Evolutionary conservation across 1,140 invertebrate genomes (phyloP), one percentile per base, ranked within the genome.

Genomic region (Araneus ventricosus): DNA sequence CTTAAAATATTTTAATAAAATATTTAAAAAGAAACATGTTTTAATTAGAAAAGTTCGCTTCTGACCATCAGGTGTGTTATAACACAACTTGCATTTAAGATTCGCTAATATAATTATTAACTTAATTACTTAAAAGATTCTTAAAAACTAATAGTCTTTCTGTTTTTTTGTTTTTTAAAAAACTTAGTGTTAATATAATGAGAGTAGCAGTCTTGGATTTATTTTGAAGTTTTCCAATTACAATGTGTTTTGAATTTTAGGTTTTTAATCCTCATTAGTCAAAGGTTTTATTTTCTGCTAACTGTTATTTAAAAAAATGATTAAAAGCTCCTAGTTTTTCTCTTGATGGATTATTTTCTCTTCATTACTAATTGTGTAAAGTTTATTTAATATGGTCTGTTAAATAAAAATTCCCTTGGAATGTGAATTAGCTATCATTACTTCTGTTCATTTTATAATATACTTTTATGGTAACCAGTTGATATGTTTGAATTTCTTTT

Each of bases 51-150:
- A 41, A 41, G 63, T 88, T 88, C 63, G 45, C 86, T 88, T 88
- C 59, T 88, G 86, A 67, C 34, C 86, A 24, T 88, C 86, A 88
- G 86, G 86, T 88, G 86, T 88, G 86, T 88, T 88, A 88, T 88
- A 70, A 75, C 70, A 86, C 52, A 52, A 45, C 10, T 52, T 52
- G 1, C 45, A 17, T 4, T 52, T 52, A 10, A 52, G 45, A 52
- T 52, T 14, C 10, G 45, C 10, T 52, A 52, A 52, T 52, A 52
- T 17, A 14, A 52, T 14, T 52, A 52, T 52, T 52, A 52, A 45
- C 10, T 45, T 45, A 52, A 52, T 14, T 14, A 52, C 10, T 2
- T 52, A 52, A 52, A 52, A 14, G 45, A 14, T 17, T 52, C 45
- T 52, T 14, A 8, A 52, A 52, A 52, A 14, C 17, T 52, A 52